Evolutionary conservation across 2,888 invertebrate species (phyloP), one percentile per base, ranked within the genome.

Genomic region (Falcaria lacertinaria): DNA sequence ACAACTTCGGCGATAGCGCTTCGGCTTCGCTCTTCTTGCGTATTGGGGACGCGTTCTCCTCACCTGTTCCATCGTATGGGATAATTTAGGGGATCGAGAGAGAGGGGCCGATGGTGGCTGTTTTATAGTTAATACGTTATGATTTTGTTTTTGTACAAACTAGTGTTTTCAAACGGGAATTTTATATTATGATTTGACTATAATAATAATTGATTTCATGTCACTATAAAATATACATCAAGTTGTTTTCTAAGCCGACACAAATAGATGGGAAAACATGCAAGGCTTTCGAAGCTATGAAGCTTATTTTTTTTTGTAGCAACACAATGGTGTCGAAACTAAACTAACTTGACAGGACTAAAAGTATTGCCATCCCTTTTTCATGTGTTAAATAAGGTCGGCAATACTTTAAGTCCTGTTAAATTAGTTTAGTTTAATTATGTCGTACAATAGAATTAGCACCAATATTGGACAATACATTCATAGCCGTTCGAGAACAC

Each of bases 1-100:
- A 84, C 55, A 89, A 60, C 62, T 90, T 90, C 54, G 89, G 90
- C 4, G 90, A 88, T 42, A 88, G 58, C 11, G 66, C 78, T 48
- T 89, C 86, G 0, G 86, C 84, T 46, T 91, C 91, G 64, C 86
- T 88, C 77, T 89, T 91, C 72, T 90, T 90, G 52, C 89, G 84
- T 41, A 80, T 83, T 19, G 90, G 86, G 15, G 90, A 89, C 47
- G 83, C 65, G 52, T 81, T 81, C 48, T 90, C 90, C 45, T 93
- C 93, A 47, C 90, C 93, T 89, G 91, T 87, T 88, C 71, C 39
- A 75, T 28, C 11, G 42, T 40, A 43, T 43, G n/a, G 33, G 8
- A 36, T 41, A 50, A 43, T 46, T 40, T 5, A 13, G 15, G 28
- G 51, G 39, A 50, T 28, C 34, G 34, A 45, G 37, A 41, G 15